Evolutionary conservation across 2,888 invertebrate genomes (phyloP).

Genomic region (Leptopilina syphax): DNA sequence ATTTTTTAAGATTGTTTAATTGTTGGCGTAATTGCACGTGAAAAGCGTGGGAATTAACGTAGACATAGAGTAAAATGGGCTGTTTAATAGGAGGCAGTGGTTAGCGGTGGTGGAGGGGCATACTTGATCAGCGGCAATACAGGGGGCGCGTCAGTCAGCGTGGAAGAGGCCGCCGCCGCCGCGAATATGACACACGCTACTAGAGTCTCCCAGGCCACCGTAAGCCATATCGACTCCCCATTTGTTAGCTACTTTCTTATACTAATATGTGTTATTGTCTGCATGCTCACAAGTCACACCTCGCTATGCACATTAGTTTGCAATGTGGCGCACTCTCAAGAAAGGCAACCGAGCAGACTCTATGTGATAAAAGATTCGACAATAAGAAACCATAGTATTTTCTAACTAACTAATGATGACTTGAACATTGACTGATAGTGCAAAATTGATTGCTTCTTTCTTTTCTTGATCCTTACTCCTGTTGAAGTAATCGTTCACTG

Average conservation of each 20-base stretch:
- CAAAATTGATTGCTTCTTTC: no score
- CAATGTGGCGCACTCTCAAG: no score
- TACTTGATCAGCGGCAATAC: slow-evolving; percentile 79
- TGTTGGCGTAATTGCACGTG: slow-evolving; percentile 43
- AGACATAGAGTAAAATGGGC: slow-evolving; percentile 55
- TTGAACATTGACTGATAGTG: no score
- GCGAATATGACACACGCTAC: slow-evolving; percentile 86
- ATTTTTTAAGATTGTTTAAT: no score
- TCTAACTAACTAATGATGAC: no score
- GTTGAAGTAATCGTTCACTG: no score
- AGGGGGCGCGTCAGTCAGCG: slow-evolving; percentile 73
- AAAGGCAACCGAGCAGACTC: no score
- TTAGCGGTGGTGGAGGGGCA: slow-evolving; percentile 77
- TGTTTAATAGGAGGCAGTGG: slow-evolving; percentile 76
- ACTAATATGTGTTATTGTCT: slow-evolving; percentile 49
- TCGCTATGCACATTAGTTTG: neutral
- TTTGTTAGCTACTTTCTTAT: slow-evolving; percentile 70
- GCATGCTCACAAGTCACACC: slow-evolving; percentile 26
- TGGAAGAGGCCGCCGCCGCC: slow-evolving; percentile 79
- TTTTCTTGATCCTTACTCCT: no score
- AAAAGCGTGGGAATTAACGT: slow-evolving; percentile 50
- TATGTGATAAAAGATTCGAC: no score
- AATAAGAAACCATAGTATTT: no score
- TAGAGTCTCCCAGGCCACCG: slow-evolving; percentile 93
- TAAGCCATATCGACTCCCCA: slow-evolving; percentile 79